phyloP scores from a whole-genome alignment of 2,113 vertebrate species.

The Chiloscyllium plagiosum region DNA sequence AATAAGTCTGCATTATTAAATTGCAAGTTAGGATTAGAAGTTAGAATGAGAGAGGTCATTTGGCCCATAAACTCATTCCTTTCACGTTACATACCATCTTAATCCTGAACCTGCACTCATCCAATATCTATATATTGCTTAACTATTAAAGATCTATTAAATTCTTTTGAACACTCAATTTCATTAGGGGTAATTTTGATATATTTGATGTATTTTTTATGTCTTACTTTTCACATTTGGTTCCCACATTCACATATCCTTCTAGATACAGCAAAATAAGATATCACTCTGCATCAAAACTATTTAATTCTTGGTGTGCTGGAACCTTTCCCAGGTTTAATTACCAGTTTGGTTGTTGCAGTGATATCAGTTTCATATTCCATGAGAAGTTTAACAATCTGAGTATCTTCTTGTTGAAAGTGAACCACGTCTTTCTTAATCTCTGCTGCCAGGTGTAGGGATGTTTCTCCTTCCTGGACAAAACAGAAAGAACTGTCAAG shows the following conservation, averaged over 20 bases:
- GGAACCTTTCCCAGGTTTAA: not conserved
- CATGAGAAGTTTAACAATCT: slow-evolving; percentile 46
- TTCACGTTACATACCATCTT: not conserved
- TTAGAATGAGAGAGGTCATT: not conserved
- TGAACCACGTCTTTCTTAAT: slow-evolving; percentile 43
- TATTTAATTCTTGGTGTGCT: not conserved
- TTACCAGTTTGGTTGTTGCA: slow-evolving; percentile 43
- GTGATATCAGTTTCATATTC: slow-evolving; percentile 47
- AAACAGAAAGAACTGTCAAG: not conserved
- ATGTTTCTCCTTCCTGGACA: slow-evolving; percentile 44
- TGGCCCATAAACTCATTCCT: not conserved
- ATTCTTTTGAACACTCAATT: not conserved
- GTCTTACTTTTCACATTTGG: not conserved
- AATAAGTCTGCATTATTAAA: not conserved
- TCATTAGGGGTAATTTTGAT: not conserved
- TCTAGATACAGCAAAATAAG: not conserved
- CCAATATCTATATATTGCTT: not conserved
- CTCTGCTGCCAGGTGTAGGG: slow-evolving; percentile 48
- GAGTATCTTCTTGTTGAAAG: slow-evolving; percentile 41
- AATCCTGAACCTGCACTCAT: not conserved
- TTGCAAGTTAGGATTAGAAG: not conserved
- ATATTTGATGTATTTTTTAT: not conserved
- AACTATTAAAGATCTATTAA: not conserved
- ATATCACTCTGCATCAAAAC: not conserved
- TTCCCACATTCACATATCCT: not conserved